Evolutionary conservation across 2,113 vertebrate species (phyloP).

Genomic region (Trochalopteron elliotii): DNA sequence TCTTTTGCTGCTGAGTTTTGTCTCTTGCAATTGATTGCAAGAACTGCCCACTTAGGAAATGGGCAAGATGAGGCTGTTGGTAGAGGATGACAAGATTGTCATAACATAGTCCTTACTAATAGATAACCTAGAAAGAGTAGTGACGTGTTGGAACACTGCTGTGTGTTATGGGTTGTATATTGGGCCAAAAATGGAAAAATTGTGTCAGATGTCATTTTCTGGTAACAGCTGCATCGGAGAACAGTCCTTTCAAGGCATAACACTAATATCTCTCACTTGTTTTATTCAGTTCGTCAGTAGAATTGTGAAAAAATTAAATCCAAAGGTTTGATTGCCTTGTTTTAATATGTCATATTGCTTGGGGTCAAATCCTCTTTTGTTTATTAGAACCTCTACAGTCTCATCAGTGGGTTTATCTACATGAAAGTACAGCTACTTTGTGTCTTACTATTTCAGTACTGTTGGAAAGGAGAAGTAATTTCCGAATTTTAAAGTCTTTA

Average conservation of each 20-base stretch:
- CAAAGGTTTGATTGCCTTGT: not conserved
- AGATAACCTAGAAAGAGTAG: not conserved
- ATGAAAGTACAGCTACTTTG: not conserved
- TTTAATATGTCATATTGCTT: not conserved
- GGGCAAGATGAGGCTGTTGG: not conserved
- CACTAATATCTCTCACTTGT: not conserved
- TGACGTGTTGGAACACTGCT: not conserved
- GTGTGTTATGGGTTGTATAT: not conserved
- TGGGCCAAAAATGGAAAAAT: not conserved
- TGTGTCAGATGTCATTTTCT: not conserved
- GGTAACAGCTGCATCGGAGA: not conserved
- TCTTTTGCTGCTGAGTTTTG: not conserved
- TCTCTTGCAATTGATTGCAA: not conserved
- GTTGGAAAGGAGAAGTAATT: not conserved
- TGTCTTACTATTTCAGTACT: not conserved
- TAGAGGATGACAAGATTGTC: not conserved
- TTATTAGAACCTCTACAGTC: not conserved
- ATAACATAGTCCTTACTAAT: not conserved
- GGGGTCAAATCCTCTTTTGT: not conserved
- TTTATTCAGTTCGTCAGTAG: not conserved
- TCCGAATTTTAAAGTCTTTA: not conserved
- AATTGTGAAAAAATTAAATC: not conserved
- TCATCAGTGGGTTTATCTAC: not conserved
- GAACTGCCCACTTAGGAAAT: not conserved
- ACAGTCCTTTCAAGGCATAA: not conserved